Percentiles rank a stretch among this genome's conserved stretches.
Conservation (phyloP, 1,140 invertebrate species). For the Trichonephila inaurata region DNA sequence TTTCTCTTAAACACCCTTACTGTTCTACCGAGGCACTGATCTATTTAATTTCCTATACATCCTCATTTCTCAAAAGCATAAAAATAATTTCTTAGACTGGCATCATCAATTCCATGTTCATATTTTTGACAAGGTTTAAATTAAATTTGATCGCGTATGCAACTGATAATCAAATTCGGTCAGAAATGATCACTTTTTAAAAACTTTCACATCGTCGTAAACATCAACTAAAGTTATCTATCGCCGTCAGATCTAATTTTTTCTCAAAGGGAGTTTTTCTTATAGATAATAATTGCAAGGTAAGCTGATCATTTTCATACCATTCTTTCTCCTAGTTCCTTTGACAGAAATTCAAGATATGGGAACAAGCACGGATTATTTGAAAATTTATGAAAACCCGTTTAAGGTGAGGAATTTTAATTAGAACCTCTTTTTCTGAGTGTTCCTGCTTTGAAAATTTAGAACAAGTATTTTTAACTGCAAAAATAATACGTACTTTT, state of each 20-base stretch:
- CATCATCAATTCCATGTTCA: neutral
- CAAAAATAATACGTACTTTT: too few species aligned
- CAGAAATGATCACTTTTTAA: slow-evolving; percentile 55
- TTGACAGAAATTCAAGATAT: neutral
- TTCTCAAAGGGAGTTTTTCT: neutral
- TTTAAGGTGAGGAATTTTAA: too few species aligned
- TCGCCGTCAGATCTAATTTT: slow-evolving; percentile 27
- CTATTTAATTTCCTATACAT: too few species aligned
- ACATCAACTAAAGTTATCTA: slow-evolving; percentile 22
- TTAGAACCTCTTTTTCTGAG: too few species aligned
- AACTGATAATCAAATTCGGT: slow-evolving; percentile 44
- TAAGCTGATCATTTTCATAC: neutral
- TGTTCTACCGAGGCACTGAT: too few species aligned
- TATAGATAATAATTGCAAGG: neutral
- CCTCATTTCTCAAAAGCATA: neutral
- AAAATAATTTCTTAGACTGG: neutral
- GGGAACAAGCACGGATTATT: neutral
- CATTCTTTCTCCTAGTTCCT: slow-evolving; percentile 39
- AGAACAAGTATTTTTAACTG: too few species aligned
- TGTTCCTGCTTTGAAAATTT: too few species aligned
- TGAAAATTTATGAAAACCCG: too few species aligned
- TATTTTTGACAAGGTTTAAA: neutral
- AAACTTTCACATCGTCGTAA: slow-evolving; percentile 38
- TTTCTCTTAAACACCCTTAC: too few species aligned
- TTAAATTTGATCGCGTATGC: neutral